Conservation (phyloP, 2,797 vertebrate species). For the Chloroceryle amazona region DNA sequence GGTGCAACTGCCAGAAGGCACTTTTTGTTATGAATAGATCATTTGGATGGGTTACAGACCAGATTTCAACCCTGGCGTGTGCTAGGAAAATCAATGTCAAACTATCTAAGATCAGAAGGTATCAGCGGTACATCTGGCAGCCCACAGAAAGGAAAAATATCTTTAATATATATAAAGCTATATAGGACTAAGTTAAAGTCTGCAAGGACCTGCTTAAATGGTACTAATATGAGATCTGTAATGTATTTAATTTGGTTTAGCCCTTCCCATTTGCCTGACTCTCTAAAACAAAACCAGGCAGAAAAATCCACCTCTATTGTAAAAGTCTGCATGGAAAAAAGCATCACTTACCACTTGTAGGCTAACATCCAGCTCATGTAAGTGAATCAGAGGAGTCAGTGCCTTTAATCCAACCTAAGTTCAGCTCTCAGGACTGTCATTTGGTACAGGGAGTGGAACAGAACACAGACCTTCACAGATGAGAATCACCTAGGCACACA, state of each 20-base stretch:
- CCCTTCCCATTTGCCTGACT: neutral
- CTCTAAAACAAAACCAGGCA: neutral
- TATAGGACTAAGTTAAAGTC: neutral
- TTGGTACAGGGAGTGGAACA: neutral
- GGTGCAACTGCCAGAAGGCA: slow-evolving; percentile 76
- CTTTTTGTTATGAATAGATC: slow-evolving; percentile 80
- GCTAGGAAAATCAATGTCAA: slow-evolving; percentile 65
- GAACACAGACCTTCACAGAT: neutral
- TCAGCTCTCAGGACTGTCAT: neutral
- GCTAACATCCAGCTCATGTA: neutral
- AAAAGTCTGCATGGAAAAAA: neutral
- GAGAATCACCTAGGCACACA: neutral
- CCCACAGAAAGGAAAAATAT: slow-evolving; percentile 40
- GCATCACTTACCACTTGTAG: neutral
- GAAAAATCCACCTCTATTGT: neutral
- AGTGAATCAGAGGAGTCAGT: neutral
- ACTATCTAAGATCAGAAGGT: slow-evolving; percentile 58
- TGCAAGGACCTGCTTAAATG: slow-evolving; percentile 31
- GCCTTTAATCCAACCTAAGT: neutral
- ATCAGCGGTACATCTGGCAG: slow-evolving; percentile 68
- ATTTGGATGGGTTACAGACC: slow-evolving; percentile 75
- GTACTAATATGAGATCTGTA: slow-evolving; percentile 6
- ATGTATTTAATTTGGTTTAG: slow-evolving; percentile 32
- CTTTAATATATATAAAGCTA: slow-evolving; percentile 50
- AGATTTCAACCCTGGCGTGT: slow-evolving; percentile 56